A percentile compares a stretch with the other conserved stretches of the same genome.
These are phyloP conservation scores for Sesamia inferens DNA, from an alignment of 2,888 invertebrate species.

Conservation along the genomic window DNA sequence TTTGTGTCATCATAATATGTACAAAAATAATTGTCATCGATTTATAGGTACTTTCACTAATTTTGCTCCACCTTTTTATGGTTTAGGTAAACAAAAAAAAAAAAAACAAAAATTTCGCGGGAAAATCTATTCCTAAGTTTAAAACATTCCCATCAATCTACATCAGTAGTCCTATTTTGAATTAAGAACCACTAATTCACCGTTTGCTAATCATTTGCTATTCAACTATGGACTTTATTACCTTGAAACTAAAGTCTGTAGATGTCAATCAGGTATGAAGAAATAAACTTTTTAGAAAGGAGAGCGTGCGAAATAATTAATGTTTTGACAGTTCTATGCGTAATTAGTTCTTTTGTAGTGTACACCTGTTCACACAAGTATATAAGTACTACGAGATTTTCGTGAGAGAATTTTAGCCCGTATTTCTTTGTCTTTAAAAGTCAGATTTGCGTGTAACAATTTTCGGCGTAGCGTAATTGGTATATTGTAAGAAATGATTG, in stretches of 20 bases:
- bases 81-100: not conserved
- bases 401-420: slow-evolving; percentile 10
- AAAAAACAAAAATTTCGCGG: not conserved
- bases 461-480: slow-evolving; percentile 23
- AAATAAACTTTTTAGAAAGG: slow-evolving; percentile 67
- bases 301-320: slow-evolving; percentile 80
- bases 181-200: slow-evolving; percentile 55
- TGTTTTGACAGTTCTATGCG: slow-evolving; percentile 75
- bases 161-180: slow-evolving; percentile 63
- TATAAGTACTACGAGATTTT: slow-evolving; percentile 19
- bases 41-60: slow-evolving; percentile 50
- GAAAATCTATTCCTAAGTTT: slow-evolving; percentile 29
- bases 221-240: slow-evolving; percentile 50
- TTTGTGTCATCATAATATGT: slow-evolving; percentile 19
- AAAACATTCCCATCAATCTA: slow-evolving; percentile 60
- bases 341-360: slow-evolving; percentile 70
- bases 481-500: slow-evolving; percentile 55
- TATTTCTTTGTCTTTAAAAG: rapidly evolving
- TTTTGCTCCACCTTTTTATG: slow-evolving; percentile 6
- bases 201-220: slow-evolving; percentile 14
- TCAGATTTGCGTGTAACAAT: slow-evolving; percentile 9
- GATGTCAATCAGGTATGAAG: slow-evolving; percentile 1
- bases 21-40: slow-evolving; percentile 9
- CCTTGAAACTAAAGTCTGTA: slow-evolving; percentile 24
- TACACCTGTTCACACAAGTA: slow-evolving; percentile 58